Conservation (phyloP, 2,888 invertebrate genomes). For the Drosophila eohydei region DNA sequence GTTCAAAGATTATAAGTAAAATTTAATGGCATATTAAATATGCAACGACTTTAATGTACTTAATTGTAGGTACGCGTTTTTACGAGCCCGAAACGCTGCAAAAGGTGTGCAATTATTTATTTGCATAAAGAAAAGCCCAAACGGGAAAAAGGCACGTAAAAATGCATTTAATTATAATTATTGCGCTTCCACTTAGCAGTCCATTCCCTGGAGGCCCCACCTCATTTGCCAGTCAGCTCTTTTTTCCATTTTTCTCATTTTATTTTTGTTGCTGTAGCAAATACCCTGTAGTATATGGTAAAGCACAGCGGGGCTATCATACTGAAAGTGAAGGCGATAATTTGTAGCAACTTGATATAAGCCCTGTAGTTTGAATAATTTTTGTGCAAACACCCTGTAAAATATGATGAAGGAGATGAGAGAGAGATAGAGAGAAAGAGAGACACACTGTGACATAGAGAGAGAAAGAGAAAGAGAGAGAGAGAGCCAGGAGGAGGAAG, state of each 20-base stretch:
- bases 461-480: neutral
- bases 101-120: slow-evolving; percentile 77
- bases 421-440: neutral
- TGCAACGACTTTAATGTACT: slow-evolving; percentile 32
- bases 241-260: neutral
- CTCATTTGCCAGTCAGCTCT: slow-evolving; percentile 4
- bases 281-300: slow-evolving; percentile 28
- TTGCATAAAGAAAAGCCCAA: slow-evolving; percentile 70
- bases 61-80: slow-evolving; percentile 33
- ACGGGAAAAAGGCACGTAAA: slow-evolving; percentile 76
- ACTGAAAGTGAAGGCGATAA: neutral
- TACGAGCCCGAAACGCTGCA: slow-evolving; percentile 36
- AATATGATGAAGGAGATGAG: neutral
- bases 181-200: slow-evolving; percentile 66
- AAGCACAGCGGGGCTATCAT: neutral
- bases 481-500: no score
- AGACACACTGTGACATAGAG: no score
- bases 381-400: neutral
- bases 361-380: neutral
- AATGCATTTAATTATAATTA: slow-evolving; percentile 81
- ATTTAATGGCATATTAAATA: slow-evolving; percentile 28
- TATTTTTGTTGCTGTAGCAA: slow-evolving; percentile 37
- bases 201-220: slow-evolving; percentile 29
- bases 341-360: neutral
- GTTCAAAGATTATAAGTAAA: neutral